These are phyloP conservation scores for Felis chaus DNA, from an alignment of 2,113 vertebrate species.

Conservation along the genomic window DNA sequence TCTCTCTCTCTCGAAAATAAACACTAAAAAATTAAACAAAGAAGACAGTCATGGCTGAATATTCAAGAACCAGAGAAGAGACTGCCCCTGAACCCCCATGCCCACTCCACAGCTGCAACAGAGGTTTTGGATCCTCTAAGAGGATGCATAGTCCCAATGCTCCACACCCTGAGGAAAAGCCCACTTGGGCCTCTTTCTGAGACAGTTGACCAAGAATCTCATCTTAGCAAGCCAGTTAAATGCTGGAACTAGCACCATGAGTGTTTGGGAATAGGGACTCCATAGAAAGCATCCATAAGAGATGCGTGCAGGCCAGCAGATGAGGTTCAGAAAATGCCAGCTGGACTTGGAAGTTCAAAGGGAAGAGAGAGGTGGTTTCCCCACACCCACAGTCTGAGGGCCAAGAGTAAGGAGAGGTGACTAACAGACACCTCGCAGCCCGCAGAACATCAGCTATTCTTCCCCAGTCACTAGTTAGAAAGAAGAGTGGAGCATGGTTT, in stretches of 20 bases:
- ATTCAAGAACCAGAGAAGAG: not conserved
- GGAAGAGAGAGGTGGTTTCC: not conserved
- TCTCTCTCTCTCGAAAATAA: too few species aligned
- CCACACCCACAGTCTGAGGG: not conserved
- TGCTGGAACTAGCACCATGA: not conserved
- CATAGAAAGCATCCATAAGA: fast-evolving
- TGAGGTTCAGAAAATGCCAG: not conserved
- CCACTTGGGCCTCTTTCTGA: fast-evolving
- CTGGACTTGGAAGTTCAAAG: not conserved
- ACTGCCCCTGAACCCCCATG: fast-evolving
- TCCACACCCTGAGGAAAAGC: fast-evolving
- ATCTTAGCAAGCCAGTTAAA: not conserved
- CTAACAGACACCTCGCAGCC: not conserved
- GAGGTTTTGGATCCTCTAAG: not conserved
- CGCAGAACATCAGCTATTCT: not conserved
- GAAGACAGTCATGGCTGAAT: not conserved
- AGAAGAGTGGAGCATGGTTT: not conserved
- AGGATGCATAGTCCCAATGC: not conserved
- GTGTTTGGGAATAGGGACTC: not conserved
- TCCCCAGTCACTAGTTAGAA: not conserved
- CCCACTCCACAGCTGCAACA: not conserved
- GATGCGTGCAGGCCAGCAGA: not conserved
- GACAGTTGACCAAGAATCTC: not conserved
- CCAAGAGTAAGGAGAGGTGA: not conserved
- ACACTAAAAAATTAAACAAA: too few species aligned